A percentile compares a stretch with the other conserved stretches of the same genome.
phyloP scores from a whole-genome alignment of 1,140 invertebrate species.

The Drosophila kurseongensis region DNA sequence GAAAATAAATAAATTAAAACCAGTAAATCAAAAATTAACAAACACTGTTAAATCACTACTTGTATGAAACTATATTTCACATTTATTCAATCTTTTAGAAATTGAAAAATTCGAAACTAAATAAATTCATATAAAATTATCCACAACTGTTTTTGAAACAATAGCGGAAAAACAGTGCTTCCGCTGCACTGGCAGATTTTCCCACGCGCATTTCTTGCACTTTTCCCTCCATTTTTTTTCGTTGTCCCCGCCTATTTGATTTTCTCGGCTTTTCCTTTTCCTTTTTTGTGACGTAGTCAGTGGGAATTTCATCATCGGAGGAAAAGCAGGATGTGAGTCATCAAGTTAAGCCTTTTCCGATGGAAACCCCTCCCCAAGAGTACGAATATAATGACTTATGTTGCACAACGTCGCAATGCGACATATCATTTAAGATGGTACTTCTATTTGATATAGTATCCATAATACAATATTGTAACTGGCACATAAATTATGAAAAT shows the following conservation, averaged over 20 bases:
- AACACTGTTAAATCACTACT: not conserved
- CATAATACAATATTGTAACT: constrained; percentile 44
- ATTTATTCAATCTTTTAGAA: no score
- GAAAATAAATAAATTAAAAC: not conserved
- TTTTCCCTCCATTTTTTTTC: constrained; percentile 15
- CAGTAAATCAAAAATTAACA: not conserved
- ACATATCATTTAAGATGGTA: constrained; percentile 17
- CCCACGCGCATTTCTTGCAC: constrained; percentile 47
- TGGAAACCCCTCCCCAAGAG: constrained; percentile 3
- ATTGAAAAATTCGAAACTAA: not conserved
- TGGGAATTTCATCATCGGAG: constrained; percentile 44
- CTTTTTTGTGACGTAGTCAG: constrained; percentile 17
- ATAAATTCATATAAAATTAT: not conserved
- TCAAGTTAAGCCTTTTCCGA: constrained; percentile 29
- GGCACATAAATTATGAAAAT: constrained; percentile 72
- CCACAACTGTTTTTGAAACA: constrained; percentile 4
- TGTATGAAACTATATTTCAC: no score
- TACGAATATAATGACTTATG: constrained; percentile 30
- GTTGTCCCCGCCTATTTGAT: not conserved
- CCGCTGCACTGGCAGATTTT: constrained; percentile 40
- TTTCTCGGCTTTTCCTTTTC: constrained; percentile 16
- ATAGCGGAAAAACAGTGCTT: constrained; percentile 18
- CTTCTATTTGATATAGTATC: constrained; percentile 8
- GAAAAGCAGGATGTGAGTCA: constrained; percentile 58
- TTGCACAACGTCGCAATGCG: constrained; percentile 41